A percentile compares a stretch with the other conserved stretches of the same genome.
Evolutionary conservation across 1,140 invertebrate species (phyloP).

Genomic region (Drosophila varians): DNA sequence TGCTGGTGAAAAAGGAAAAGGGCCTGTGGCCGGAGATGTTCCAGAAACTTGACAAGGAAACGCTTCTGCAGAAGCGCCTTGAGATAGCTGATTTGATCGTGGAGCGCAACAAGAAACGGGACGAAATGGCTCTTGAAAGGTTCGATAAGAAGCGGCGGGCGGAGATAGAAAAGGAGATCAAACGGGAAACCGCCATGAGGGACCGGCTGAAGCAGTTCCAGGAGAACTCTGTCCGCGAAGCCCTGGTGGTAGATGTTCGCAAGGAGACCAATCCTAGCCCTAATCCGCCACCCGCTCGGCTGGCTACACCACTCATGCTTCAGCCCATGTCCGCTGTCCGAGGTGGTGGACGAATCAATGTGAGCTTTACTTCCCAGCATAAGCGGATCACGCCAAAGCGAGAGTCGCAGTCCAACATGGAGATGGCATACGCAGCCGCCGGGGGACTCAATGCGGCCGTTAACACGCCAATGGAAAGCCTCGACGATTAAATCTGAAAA

Average conservation of each 20-base stretch:
- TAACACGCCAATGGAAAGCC: conserved; percentile 29
- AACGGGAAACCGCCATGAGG: conserved; percentile 71
- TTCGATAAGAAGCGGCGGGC: conserved; percentile 71
- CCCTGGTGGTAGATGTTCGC: conserved; percentile 68
- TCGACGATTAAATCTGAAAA: conserved; percentile 28
- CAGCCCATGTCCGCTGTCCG: conserved; percentile 63
- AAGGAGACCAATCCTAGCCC: conserved; percentile 56
- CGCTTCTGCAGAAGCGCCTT: conserved; percentile 64
- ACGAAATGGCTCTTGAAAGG: conserved; percentile 68
- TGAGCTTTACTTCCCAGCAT: conserved; percentile 63
- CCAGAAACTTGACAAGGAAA: conserved; percentile 70
- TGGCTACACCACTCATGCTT: conserved; percentile 63
- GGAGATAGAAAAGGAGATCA: conserved; percentile 73
- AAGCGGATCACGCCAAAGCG: conserved; percentile 68
- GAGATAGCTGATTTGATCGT: conserved; percentile 75
- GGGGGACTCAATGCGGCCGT: conserved; percentile 20
- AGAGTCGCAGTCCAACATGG: conserved; percentile 67
- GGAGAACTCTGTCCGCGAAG: conserved; percentile 61
- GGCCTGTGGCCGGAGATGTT: conserved; percentile 81
- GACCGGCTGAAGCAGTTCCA: conserved; percentile 78
- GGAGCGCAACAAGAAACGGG: conserved; percentile 77
- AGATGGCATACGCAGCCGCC: conserved; percentile 55
- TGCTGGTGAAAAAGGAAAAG: conserved; percentile 71
- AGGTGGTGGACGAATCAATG: conserved; percentile 60
- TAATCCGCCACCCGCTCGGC: conserved; percentile 23